Evolutionary conservation across 1,140 invertebrate species (phyloP).

Genomic region (Rhyacophila brunnea): DNA sequence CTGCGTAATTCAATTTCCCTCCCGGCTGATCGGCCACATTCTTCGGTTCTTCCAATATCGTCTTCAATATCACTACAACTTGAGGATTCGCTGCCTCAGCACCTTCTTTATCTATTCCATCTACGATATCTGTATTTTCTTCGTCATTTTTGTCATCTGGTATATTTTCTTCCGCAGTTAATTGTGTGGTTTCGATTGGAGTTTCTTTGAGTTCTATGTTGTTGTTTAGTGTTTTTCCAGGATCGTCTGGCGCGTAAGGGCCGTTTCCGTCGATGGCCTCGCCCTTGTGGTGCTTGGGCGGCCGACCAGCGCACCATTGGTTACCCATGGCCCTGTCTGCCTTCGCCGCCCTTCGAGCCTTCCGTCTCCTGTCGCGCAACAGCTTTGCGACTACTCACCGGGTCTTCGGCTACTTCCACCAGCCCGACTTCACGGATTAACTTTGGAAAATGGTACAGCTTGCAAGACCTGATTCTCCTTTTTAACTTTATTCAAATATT

Average conservation of each 20-base stretch:
- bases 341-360: constrained; percentile 5
- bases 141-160: not conserved
- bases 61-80: constrained; percentile 23
- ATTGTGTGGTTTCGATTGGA: not conserved
- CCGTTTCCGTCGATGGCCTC: not conserved
- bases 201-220: not conserved
- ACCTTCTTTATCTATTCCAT: not conserved
- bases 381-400: constrained; percentile 7
- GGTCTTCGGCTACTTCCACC: too few relatives aligned
- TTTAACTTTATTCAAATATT: too few relatives aligned
- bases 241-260: constrained; percentile 5
- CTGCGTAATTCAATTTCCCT: not conserved
- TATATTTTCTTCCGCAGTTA: not conserved
- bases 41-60: constrained; percentile 17
- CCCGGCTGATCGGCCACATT: not conserved
- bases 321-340: constrained; percentile 27
- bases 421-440: too few relatives aligned
- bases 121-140: not conserved
- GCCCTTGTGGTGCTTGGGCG: constrained; percentile 9
- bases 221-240: constrained; percentile 6
- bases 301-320: constrained; percentile 28
- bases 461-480: too few relatives aligned
- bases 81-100: not conserved
- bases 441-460: too few relatives aligned
- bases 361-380: constrained; percentile 14